A percentile compares a stretch with the other conserved stretches of the same genome.
Conservation (phyloP, 2,888 invertebrate species). For the Cheilosia grossa region DNA sequence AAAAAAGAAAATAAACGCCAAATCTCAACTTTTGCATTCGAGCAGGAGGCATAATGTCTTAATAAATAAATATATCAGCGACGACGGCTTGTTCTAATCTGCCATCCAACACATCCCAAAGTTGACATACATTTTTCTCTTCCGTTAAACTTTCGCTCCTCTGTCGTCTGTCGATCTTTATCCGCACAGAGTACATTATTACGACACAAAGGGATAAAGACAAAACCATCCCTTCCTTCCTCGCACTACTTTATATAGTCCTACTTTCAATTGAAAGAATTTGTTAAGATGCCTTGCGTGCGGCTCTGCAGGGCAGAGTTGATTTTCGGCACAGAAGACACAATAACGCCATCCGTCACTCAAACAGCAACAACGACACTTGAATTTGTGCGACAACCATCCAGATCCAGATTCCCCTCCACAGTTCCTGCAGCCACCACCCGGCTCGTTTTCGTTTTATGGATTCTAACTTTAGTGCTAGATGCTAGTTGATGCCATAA, state of each 20-base stretch:
- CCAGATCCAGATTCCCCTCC: constrained; percentile 22
- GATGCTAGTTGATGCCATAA: constrained; percentile 65
- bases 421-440: not conserved
- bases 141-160: constrained; percentile 1
- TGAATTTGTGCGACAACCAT: constrained; percentile 37
- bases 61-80: not conserved
- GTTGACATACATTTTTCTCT: constrained; percentile 1
- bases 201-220: constrained; percentile 26
- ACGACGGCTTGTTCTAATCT: constrained; percentile 28
- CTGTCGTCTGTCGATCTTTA: constrained; percentile 30
- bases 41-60: too few species aligned
- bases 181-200: constrained; percentile 41
- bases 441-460: constrained; percentile 43
- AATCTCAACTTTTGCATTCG: too few species aligned
- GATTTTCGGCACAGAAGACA: constrained; percentile 39
- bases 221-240: not conserved
- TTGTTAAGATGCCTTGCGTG: constrained; percentile 40
- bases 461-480: constrained; percentile 60
- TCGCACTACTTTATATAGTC: constrained; percentile 45
- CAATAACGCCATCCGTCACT: constrained; percentile 50
- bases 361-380: constrained; percentile 4
- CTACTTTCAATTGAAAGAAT: constrained; percentile 54
- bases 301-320: constrained; percentile 17
- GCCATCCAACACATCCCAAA: constrained; percentile 17
- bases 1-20: too few species aligned